phyloP scores from a whole-genome alignment of 2,888 invertebrate species.

The Teinopalpus imperialis region DNA sequence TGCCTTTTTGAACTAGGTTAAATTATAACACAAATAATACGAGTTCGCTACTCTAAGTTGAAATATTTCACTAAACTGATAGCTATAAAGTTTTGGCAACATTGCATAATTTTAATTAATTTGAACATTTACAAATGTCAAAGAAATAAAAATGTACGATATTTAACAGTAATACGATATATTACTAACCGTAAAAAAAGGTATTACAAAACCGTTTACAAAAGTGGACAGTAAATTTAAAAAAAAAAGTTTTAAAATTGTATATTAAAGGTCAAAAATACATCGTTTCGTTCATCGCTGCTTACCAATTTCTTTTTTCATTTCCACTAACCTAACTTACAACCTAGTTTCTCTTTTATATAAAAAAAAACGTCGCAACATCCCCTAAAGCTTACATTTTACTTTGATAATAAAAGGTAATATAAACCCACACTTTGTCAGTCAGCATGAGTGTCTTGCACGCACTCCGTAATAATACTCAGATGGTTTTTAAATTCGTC shows the following conservation, averaged over 20 bases:
- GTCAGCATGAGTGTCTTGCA: conserved; percentile 58
- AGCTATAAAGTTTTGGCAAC: too few species aligned
- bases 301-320: conserved; percentile 25
- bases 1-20: neutral
- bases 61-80: too few species aligned
- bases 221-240: too few species aligned
- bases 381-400: conserved; percentile 48
- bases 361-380: conserved; percentile 56
- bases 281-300: conserved; percentile 30
- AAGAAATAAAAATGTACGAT: too few species aligned
- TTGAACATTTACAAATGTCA: too few species aligned
- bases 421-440: conserved; percentile 51
- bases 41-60: too few species aligned
- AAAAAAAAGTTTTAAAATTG: too few species aligned
- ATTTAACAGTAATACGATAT: too few species aligned
- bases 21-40: neutral
- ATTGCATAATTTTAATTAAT: too few species aligned
- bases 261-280: neutral
- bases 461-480: conserved; percentile 30
- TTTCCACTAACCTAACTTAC: conserved; percentile 45
- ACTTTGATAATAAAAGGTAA: conserved; percentile 56
- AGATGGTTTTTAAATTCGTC: too few species aligned
- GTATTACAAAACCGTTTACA: too few species aligned
- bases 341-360: conserved; percentile 39
- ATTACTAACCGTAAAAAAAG: too few species aligned